A percentile compares a stretch with the other conserved stretches of the same genome.
phyloP scores from a whole-genome alignment of 2,113 vertebrate species.

The Crotalus horridus region DNA sequence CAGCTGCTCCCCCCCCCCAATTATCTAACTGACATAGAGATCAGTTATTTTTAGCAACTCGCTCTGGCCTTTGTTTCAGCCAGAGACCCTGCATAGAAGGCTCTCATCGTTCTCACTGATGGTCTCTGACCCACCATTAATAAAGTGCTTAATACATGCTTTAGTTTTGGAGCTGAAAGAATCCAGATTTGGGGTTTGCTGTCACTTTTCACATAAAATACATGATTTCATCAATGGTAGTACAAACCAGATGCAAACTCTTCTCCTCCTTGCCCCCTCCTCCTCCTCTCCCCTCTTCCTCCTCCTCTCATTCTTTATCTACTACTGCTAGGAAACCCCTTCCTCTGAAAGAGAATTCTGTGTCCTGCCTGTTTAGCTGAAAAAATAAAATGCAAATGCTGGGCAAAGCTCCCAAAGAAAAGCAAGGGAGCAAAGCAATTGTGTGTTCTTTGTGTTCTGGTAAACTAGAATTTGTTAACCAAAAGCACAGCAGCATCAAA shows the following conservation, averaged over 20 bases:
- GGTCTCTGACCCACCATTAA: neutral
- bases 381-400: neutral
- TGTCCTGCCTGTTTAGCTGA: neutral
- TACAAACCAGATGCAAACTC: neutral
- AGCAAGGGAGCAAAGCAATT: neutral
- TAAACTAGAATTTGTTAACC: neutral
- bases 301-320: too few species aligned
- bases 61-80: neutral
- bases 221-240: slow-evolving; percentile 1
- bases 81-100: neutral
- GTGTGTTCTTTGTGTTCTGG: neutral
- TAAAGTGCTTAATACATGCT: neutral
- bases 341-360: neutral
- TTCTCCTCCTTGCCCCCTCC: neutral
- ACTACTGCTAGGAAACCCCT: neutral
- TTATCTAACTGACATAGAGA: neutral
- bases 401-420: neutral
- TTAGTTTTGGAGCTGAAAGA: neutral
- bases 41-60: neutral
- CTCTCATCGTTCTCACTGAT: neutral
- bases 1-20: neutral
- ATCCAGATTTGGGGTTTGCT: neutral
- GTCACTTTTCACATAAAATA: neutral
- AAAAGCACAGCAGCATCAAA: neutral
- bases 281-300: neutral